Conservation (phyloP, 2,797 vertebrate genomes). For the Eulemur rubriventer region DNA sequence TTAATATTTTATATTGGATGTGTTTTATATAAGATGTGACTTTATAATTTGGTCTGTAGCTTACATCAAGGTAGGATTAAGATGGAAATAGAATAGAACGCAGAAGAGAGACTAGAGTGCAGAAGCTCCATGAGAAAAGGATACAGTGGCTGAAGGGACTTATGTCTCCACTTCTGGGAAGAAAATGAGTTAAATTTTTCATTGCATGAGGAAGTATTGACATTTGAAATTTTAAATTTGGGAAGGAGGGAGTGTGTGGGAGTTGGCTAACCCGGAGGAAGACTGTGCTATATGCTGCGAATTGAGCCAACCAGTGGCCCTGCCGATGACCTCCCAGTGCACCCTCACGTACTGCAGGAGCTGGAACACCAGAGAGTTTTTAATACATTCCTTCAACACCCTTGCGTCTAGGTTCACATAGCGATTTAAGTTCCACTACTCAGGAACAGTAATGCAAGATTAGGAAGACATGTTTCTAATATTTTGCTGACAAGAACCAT, state of each 20-base stretch:
- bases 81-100: neutral
- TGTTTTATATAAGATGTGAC: neutral
- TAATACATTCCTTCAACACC: neutral
- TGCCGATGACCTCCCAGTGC: neutral
- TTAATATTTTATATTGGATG: neutral
- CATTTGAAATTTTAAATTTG: neutral
- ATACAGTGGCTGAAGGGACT: neutral
- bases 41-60: neutral
- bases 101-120: neutral
- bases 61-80: neutral
- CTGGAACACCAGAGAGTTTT: neutral
- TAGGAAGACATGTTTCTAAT: neutral
- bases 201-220: neutral
- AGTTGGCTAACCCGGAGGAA: neutral
- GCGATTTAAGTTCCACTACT: neutral
- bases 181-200: neutral
- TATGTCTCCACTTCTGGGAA: neutral
- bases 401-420: neutral
- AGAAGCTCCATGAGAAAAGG: neutral
- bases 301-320: neutral
- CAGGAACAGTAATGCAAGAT: neutral
- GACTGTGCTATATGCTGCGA: accelerated
- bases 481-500: neutral
- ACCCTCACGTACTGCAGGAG: too few relatives aligned
- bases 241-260: neutral